Conservation (phyloP, 2,888 invertebrate genomes). For the Elysia crispata region DNA sequence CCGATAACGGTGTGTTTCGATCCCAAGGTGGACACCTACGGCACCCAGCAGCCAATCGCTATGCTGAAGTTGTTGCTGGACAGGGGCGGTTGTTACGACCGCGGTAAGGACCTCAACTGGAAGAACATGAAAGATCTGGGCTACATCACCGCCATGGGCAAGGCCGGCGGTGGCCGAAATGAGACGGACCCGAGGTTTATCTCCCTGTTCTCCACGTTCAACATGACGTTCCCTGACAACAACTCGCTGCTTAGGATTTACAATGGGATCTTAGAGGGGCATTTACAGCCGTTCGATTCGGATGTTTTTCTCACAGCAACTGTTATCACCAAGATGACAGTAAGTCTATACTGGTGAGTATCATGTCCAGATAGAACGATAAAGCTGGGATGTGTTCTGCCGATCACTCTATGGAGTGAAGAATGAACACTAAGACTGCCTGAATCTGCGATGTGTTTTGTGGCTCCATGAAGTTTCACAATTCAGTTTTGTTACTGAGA, state of each 20-base stretch:
- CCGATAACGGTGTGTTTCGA: neutral
- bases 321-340: slow-evolving; percentile 86
- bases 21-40: slow-evolving; percentile 85
- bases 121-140: slow-evolving; percentile 89
- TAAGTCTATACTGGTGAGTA: slow-evolving; percentile 89
- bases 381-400: no score
- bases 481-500: no score
- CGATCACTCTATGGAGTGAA: no score
- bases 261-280: slow-evolving; percentile 88
- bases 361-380: no score
- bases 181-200: slow-evolving; percentile 93
- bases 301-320: slow-evolving; percentile 83
- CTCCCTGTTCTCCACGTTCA: slow-evolving; percentile 92
- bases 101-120: slow-evolving; percentile 93
- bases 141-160: slow-evolving; percentile 78
- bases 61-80: slow-evolving; percentile 92
- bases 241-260: slow-evolving; percentile 89
- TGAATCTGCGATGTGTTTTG: no score
- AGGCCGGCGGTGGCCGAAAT: slow-evolving; percentile 91
- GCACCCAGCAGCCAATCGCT: slow-evolving; percentile 95
- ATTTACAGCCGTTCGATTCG: slow-evolving; percentile 84
- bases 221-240: slow-evolving; percentile 90
- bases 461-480: no score
- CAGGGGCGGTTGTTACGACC: slow-evolving; percentile 91
- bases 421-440: no score